These are phyloP conservation scores for Amblyopsis rosae DNA, from an alignment of 2,113 vertebrate species.

Conservation along the genomic window DNA sequence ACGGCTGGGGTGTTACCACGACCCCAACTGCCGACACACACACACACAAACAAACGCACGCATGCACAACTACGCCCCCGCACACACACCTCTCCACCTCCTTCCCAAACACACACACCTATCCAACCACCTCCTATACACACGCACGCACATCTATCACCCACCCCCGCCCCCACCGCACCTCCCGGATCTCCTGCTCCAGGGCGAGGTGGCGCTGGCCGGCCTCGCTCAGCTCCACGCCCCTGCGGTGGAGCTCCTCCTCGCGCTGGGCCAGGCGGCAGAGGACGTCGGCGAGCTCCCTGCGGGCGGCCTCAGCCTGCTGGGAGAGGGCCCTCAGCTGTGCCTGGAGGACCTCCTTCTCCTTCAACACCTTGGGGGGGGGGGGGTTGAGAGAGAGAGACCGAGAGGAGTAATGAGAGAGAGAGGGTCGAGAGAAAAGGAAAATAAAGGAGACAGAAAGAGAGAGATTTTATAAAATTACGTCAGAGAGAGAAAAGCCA, in stretches of 20 bases:
- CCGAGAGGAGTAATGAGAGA: not conserved
- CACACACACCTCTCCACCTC: too few species aligned
- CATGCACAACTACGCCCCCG: too few species aligned
- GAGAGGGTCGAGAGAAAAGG: not conserved
- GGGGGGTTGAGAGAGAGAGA: not conserved
- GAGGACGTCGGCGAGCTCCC: constrained; percentile 84
- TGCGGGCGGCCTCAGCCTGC: constrained; percentile 82
- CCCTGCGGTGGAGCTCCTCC: constrained; percentile 83
- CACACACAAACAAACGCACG: too few species aligned
- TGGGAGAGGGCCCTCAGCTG: constrained; percentile 82
- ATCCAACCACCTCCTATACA: too few species aligned
- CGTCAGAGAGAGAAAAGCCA: not conserved
- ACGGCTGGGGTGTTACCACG: too few species aligned
- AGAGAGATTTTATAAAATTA: not conserved
- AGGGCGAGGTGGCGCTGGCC: constrained; percentile 77
- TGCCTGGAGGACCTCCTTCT: constrained; percentile 81
- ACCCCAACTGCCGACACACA: too few species aligned
- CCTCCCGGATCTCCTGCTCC: constrained; percentile 82
- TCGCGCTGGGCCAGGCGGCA: constrained; percentile 84
- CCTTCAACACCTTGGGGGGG: constrained; percentile 76
- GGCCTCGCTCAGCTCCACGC: constrained; percentile 81
- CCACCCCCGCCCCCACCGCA: constrained; percentile 19
- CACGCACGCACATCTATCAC: not conserved
- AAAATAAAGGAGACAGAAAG: not conserved
- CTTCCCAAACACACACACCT: too few species aligned